These are phyloP conservation scores for Lasioglossum zephyrum DNA, from an alignment of 2,888 invertebrate species.

Conservation along the genomic window DNA sequence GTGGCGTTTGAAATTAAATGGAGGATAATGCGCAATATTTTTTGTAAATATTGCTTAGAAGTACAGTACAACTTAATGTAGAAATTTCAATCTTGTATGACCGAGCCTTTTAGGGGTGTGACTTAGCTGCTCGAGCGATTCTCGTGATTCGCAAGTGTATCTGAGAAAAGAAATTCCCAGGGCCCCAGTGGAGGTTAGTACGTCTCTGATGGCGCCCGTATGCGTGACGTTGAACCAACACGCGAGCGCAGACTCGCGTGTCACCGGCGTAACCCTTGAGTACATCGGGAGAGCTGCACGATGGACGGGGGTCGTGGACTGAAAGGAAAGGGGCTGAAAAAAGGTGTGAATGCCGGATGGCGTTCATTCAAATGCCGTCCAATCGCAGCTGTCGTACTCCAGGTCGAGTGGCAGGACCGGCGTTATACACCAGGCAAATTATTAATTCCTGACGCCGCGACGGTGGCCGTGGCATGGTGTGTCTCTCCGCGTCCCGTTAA, in stretches of 20 bases:
- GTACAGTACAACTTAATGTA: too few relatives aligned
- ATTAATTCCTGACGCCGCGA: slow-evolving; percentile 40
- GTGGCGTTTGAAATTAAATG: not conserved
- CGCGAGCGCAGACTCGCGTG: slow-evolving; percentile 58
- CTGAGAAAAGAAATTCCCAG: not conserved
- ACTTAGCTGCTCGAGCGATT: too few relatives aligned
- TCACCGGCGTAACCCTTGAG: slow-evolving; percentile 61
- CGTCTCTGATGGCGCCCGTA: slow-evolving; percentile 28
- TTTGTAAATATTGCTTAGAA: not conserved
- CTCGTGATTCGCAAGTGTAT: not conserved
- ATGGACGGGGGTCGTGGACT: slow-evolving; percentile 58
- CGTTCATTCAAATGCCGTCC: slow-evolving; percentile 76
- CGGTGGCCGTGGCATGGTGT: not conserved
- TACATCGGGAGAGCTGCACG: slow-evolving; percentile 46
- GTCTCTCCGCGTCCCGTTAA: slow-evolving; percentile 17
- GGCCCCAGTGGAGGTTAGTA: not conserved
- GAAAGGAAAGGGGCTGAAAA: slow-evolving; percentile 62
- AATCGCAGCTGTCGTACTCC: slow-evolving; percentile 57
- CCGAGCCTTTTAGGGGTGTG: too few relatives aligned
- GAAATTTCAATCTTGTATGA: too few relatives aligned
- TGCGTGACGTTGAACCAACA: slow-evolving; percentile 43
- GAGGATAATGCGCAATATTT: not conserved
- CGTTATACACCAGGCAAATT: slow-evolving; percentile 26
- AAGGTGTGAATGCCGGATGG: slow-evolving; percentile 73
- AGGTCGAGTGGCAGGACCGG: slow-evolving; percentile 55